Percentiles rank a stretch among this genome's conserved stretches.
phyloP scores from a whole-genome alignment of 92 coral and sea anemone genomes.

The Porites lobata region DNA sequence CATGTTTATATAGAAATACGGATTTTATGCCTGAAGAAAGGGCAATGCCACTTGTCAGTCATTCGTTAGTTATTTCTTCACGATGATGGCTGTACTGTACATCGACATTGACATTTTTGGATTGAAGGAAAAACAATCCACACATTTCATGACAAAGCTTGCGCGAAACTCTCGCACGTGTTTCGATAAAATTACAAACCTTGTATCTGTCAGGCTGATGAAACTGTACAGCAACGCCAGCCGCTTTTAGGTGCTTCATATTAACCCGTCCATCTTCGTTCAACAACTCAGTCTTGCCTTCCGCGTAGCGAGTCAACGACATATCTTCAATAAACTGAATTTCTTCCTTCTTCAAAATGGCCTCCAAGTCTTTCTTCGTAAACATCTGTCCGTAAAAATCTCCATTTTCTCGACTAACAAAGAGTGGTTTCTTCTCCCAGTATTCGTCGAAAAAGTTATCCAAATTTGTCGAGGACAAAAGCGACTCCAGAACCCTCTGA shows the following conservation, averaged over 20 bases:
- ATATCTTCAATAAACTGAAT: constrained; percentile 82
- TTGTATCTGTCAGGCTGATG: constrained; percentile 93
- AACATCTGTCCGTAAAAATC: constrained; percentile 81
- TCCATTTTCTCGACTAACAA: constrained; percentile 76
- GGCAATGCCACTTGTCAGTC: too few relatives aligned
- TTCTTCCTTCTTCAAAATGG: constrained; percentile 77
- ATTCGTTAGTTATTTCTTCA: too few relatives aligned
- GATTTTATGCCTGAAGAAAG: too few relatives aligned
- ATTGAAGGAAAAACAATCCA: too few relatives aligned
- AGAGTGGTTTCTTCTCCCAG: constrained; percentile 95
- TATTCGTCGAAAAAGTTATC: constrained; percentile 80
- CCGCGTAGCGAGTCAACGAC: constrained; percentile 80
- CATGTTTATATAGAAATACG: too few relatives aligned
- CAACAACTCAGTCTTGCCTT: constrained; percentile 78
- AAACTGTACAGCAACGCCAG: constrained; percentile 82
- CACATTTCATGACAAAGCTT: too few relatives aligned
- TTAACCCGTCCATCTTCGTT: constrained; percentile 75
- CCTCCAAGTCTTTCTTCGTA: constrained; percentile 73
- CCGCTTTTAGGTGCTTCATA: constrained; percentile 74
- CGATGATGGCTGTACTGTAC: neutral
- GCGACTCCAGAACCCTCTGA: constrained; percentile 72
- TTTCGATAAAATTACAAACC: constrained; percentile 50
- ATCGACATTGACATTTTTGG: neutral
- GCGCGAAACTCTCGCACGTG: neutral
- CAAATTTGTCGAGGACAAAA: constrained; percentile 75